Percentiles rank a stretch among this genome's conserved stretches.
These are phyloP conservation scores for Cenopis cana DNA, from an alignment of 2,888 invertebrate species.

Conservation along the genomic window DNA sequence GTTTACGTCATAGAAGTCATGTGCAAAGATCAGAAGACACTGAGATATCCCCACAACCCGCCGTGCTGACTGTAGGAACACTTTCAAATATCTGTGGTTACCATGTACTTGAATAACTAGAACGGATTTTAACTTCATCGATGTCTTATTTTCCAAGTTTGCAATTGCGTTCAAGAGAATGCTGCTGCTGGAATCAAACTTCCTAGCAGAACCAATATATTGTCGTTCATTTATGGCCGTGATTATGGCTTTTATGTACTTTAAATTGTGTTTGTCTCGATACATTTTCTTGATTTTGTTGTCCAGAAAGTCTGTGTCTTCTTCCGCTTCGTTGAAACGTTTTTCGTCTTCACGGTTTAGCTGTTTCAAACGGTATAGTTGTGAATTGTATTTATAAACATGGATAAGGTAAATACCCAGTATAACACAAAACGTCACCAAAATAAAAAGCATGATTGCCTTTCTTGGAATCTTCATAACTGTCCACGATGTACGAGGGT, in stretches of 20 bases:
- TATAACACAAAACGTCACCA: neutral
- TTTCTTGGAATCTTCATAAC: neutral
- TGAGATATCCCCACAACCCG: slow-evolving; percentile 53
- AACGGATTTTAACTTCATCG: slow-evolving; percentile 44
- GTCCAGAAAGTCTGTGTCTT: neutral
- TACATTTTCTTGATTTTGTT: neutral
- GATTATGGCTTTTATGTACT: neutral
- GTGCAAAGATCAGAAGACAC: slow-evolving; percentile 58
- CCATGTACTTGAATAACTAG: slow-evolving; percentile 62
- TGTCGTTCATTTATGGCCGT: slow-evolving; percentile 8
- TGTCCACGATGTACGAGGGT: neutral
- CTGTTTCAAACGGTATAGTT: neutral
- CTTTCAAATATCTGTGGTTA: slow-evolving; percentile 51
- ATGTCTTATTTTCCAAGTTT: slow-evolving; percentile 46
- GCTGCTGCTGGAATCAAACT: slow-evolving; percentile 48
- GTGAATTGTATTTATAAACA: neutral
- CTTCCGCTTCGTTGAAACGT: neutral
- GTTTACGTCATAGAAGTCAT: slow-evolving; percentile 48
- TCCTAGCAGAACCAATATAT: neutral
- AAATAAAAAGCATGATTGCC: neutral
- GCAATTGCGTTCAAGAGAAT: neutral
- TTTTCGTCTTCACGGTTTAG: neutral
- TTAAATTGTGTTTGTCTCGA: neutral
- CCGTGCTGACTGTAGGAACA: slow-evolving; percentile 55
- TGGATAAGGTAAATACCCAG: neutral